Evolutionary conservation across 2,797 vertebrate genomes (phyloP), one percentile per base, ranked within the genome.

Genomic region (Arrhamphus sclerolepis): DNA sequence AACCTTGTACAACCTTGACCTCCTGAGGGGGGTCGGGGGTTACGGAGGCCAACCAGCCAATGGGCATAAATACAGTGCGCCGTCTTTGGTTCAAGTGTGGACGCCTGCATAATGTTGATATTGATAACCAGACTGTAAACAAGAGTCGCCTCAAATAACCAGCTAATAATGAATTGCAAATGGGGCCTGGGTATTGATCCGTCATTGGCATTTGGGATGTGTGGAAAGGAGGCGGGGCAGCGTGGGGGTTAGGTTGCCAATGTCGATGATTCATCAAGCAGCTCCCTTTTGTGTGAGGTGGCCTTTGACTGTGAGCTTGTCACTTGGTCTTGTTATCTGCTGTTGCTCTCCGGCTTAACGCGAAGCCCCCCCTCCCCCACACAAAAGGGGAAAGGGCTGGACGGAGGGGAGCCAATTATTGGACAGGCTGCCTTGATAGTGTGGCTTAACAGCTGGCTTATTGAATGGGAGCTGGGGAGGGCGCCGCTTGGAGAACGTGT

Each of bases 121-220:
- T 86, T 47, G 84, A 89, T 90, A 90, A 87, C 71, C 77, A 56
- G 67, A 91, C 89, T 91, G 91, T 92, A 94, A 92, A 92, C 89
- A 91, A 26, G 83, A 89, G 85, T 85, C 65, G 68, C 83, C 84
- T 91, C 90, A 70, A 90, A 95, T 83, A 67, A 95, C 85, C 84
- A 87, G 90, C 90, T 68, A 88, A 93, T 91, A 93, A 95, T 88
- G 92, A 96, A 94, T 94, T 94, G 94, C 92, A 92, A 91, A 94
- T 94, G 90, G 81, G 84, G 72, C 87, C 70, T 38, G 44, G 79
- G 83, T 94, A 95, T 95, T 64, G 94, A 97, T 92, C 91, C 2
- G 70, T 63, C 85, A 91, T 94, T 92, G 92, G 92, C 93, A 90
- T 89, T 52, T 86, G 60, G 81, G 77, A 83, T 78, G 78, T 87